Evolutionary conservation across 1,140 invertebrate genomes (phyloP).

Genomic region (Trypoxylus dichotomus): DNA sequence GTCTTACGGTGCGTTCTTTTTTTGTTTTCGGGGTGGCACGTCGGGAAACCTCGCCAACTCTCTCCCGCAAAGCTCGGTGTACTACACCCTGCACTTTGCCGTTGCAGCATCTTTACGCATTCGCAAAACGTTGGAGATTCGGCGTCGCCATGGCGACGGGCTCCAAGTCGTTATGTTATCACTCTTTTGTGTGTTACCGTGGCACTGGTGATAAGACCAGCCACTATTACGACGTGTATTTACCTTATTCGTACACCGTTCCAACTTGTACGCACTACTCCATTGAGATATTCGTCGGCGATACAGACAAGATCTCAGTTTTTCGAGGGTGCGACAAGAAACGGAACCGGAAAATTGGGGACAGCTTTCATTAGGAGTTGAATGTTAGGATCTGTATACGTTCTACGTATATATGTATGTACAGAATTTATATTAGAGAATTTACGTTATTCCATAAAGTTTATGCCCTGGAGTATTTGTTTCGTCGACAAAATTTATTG

Average conservation of each 20-base stretch:
- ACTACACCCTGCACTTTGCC: slow-evolving; percentile 27
- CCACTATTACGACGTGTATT: background rate
- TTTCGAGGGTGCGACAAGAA: background rate
- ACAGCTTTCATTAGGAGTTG: background rate
- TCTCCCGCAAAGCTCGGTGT: background rate
- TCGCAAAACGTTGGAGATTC: slow-evolving; percentile 28
- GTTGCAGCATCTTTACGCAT: slow-evolving; percentile 29
- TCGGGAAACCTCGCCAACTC: background rate
- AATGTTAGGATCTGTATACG: background rate
- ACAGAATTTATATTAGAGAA: too few relatives aligned
- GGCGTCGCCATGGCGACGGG: slow-evolving; percentile 23
- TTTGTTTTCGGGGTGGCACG: background rate
- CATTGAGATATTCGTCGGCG: background rate
- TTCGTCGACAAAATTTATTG: too few relatives aligned
- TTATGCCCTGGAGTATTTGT: too few relatives aligned
- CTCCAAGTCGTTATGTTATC: slow-evolving; percentile 27
- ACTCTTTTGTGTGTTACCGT: slow-evolving; percentile 16
- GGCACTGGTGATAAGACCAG: background rate
- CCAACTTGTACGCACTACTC: background rate
- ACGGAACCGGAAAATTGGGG: background rate
- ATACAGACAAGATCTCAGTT: background rate
- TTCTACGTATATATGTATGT: background rate
- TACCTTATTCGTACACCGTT: background rate
- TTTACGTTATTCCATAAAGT: too few relatives aligned
- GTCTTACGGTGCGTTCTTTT: background rate